Base-by-base conservation (phyloP, 2,797 vertebrate species). In the Sebastes itinus region DNA sequence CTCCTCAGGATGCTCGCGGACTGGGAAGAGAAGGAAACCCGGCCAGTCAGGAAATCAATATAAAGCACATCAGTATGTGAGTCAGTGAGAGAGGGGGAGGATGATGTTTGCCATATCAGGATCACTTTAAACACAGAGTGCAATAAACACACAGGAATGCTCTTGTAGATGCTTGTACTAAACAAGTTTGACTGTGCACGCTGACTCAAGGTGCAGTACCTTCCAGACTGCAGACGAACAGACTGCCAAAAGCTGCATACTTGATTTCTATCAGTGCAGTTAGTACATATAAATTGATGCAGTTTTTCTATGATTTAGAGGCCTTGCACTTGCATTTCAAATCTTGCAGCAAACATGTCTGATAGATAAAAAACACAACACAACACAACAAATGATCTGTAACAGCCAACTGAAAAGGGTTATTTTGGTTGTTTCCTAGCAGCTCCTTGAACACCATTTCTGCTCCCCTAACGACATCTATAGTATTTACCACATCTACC, bases 21-120 rank as follows among this genome's bases (percentile, higher is more conserved):
- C 82, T n/a, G 65, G 76, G 75, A 77, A 54, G 78, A 69, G 83
- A 80, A 38, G 63, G 63, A 72, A 81, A 77, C 56, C 30, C 2
- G 11, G 33, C 52, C 2, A 6, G 82, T 87, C 80, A 75, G 64
- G 67, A 89, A 92, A 91, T 92, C 90, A 32, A 89, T 89, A 85
- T 49, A 30, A 60, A 84, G 70, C 80, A 11, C 79, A 86, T 87
- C 83, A 77, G 87, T 35, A 68, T 84, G 84, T 23, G 64, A 58
- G 54, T 60, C 35, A 4, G 59, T 14, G 75, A 54, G 38, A 46
- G 46, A 56, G 54, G 7, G 52, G 77, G 67, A 49, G 59, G 66
- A 54, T 7, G 52, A 20, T 76, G 80, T 81, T 76, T 13, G 78
- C 59, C 69, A 35, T 78, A 81, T 81, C 61, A 73, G 73, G 28